Evolutionary conservation across 2,113 vertebrate genomes (phyloP), one percentile per base, ranked within the genome.

Genomic region (Podarcis cretensis): DNA sequence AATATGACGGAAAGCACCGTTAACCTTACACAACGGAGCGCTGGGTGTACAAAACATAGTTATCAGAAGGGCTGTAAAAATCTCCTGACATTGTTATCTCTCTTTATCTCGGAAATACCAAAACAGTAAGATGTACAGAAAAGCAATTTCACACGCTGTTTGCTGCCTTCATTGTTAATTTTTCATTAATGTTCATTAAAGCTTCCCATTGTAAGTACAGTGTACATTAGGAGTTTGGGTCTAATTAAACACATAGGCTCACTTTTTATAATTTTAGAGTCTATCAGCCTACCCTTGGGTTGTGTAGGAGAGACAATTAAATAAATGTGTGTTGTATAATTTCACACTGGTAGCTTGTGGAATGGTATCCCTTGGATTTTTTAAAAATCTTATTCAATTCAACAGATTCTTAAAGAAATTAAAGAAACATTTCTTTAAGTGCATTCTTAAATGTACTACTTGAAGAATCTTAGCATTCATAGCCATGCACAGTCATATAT

Each of bases 1-100:
- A 40, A 89, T 89, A 86, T 92, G 81, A 13, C 12, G 54, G 71
- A 66, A 76, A 59, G 81, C 76, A 27, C 48, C 59, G 3, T 77
- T 83, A 83, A 65, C 75, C 84, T 30, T 21, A 40, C 32, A 83
- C 76, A 2, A 5, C 9, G 65, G 13, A 75, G 7, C 23, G 23
- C 25, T 59, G 8, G 14, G 16, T 66, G 10, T 66, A 43, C 73
- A 48, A 37, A 63, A 88, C 80, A 90, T 82, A 87, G 57, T 78
- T 91, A 80, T 89, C 71, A 77, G 30, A 78, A 74, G 83, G 77
- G 83, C 1, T 80, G n/a, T 73, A 91, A 92, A 94, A 84, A 83
- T 86, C 30, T 76, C 27, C 85, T 48, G 35, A 48, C 63, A 54
- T 14, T 63, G 35, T 90, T 77, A 59, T 63, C 68, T 81, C 84